Evolutionary conservation across 2,113 vertebrate genomes (phyloP).

Genomic region (Chaetura pelagica): DNA sequence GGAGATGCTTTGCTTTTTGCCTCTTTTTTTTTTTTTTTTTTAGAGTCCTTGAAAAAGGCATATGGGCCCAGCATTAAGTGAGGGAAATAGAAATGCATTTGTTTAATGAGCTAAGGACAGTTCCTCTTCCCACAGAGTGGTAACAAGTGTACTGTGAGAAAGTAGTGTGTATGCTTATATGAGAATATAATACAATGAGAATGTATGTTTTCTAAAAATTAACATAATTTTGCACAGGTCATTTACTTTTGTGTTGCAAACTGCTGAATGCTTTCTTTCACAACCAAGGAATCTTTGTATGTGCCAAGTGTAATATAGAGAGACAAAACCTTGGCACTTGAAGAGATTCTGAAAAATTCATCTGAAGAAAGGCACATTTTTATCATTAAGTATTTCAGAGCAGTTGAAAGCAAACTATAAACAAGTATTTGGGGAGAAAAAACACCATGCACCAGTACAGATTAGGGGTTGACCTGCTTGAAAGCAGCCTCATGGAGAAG

Average conservation of each 20-base stretch:
- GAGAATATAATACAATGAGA: background rate
- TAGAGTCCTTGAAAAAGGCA: background rate
- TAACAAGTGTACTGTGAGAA: background rate
- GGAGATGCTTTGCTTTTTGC: background rate
- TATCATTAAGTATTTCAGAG: background rate
- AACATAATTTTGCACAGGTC: background rate
- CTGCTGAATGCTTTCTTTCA: background rate
- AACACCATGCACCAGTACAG: no score
- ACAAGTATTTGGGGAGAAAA: background rate
- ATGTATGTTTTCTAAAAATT: background rate
- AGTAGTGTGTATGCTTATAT: background rate
- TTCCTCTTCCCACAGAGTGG: background rate
- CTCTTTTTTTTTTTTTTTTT: background rate
- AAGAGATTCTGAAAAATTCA: background rate
- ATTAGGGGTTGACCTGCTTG: no score
- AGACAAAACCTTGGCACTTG: background rate
- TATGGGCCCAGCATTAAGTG: background rate
- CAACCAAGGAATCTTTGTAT: background rate
- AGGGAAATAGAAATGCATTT: background rate
- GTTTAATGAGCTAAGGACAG: background rate
- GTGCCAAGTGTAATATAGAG: background rate
- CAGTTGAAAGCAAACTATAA: background rate
- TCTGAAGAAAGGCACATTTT: background rate
- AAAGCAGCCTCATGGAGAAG: no score
- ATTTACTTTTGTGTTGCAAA: background rate